Evolutionary conservation across 1,140 invertebrate species (phyloP), one percentile per base, ranked within the genome.

Genomic region (Camponotus pennsylvanicus): DNA sequence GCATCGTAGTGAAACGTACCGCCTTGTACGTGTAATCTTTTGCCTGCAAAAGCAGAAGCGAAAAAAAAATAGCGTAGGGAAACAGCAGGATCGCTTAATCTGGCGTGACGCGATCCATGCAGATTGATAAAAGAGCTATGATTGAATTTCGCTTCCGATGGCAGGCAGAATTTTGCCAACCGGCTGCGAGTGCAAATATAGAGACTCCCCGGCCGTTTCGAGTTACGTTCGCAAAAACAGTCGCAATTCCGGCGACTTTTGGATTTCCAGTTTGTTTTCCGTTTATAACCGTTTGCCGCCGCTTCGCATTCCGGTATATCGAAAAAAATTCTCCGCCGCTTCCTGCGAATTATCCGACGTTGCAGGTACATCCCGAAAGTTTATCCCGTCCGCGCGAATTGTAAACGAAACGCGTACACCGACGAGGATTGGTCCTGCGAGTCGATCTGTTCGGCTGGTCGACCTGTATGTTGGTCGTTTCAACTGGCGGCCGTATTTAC

Each of bases 401-500:
- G 83, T 88, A 89, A 88, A 88, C 57, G 79, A 86, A 88, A 89
- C 73, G 18, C 67, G 49, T 77, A 59, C 21, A 52, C 49, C 64
- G 49, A 52, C 49, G 15, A 52, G 59, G 71, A 89, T 90, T 90
- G 27, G 87, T 90, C 69, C 49, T 86, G 86, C 84, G 70, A 85
- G 78, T 64, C 79, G 63, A 61, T 71, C 57, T 52, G 86, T 59
- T 77, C 83, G 79, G 76, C 55, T 78, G 83, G 80, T 75, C 86
- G 84, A 90, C 91, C 89, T 89, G 85, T 86, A 37, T 59, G 78
- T 57, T 40, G 66, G 77, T 66, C 78, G 83, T 85, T 92, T 86
- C 78, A 89, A 69, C 90, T 92, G 88, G 84, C 91, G 89, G 87
- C 73, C 64, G 86, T 89, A 93, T 93, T 92, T 90, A 92, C 86